Conservation (phyloP, 1,140 invertebrate genomes). For the Phenacoccus solenopsis region DNA sequence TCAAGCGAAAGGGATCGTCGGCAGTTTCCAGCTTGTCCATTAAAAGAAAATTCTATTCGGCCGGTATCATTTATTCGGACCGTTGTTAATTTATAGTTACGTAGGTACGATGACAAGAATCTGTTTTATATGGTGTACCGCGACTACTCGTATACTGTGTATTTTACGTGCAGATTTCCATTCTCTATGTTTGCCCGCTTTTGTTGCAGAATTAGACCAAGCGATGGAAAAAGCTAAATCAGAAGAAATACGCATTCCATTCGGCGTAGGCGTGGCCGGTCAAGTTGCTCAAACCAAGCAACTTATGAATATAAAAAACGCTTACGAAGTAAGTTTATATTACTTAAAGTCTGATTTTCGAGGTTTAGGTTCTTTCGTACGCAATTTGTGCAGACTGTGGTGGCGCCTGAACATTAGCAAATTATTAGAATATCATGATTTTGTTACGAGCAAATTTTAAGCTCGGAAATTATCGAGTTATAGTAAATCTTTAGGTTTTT, state of each 20-base stretch:
- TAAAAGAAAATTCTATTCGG: neutral
- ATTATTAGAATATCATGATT: too few relatives aligned
- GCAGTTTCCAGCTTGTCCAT: neutral
- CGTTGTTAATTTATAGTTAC: neutral
- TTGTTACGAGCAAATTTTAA: too few relatives aligned
- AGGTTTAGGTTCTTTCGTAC: too few relatives aligned
- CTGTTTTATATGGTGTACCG: neutral
- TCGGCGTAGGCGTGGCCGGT: conserved; percentile 81
- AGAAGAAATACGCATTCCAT: conserved; percentile 74
- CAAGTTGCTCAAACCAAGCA: conserved; percentile 75
- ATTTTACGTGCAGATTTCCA: too few relatives aligned
- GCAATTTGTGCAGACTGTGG: neutral
- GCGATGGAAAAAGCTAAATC: conserved; percentile 53
- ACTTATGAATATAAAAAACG: conserved; percentile 80
- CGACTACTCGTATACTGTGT: too few relatives aligned
- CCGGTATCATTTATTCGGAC: neutral
- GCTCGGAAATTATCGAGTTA: too few relatives aligned
- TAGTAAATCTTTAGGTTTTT: too few relatives aligned
- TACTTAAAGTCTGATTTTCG: too few relatives aligned
- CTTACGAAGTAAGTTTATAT: conserved; percentile 55
- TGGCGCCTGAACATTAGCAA: neutral
- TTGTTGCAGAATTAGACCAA: conserved; percentile 50
- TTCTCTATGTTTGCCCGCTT: neutral
- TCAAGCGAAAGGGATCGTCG: neutral
- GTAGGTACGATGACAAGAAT: neutral